Evolutionary conservation across 2,113 vertebrate genomes (phyloP).

Genomic region (Dissostichus mawsoni): DNA sequence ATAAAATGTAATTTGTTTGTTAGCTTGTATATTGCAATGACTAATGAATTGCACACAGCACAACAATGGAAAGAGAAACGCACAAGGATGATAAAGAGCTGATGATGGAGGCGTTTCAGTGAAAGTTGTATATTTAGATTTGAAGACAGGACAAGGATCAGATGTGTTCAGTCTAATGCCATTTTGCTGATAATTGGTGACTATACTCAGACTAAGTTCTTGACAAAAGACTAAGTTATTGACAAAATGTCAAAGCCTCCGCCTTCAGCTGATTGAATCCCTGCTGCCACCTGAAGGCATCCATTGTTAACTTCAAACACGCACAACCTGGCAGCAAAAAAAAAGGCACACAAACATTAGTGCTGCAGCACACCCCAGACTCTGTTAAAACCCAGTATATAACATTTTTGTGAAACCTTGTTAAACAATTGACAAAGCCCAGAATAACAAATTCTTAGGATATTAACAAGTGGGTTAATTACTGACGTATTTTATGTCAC

Average conservation of each 20-base stretch:
- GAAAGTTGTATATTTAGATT: neutral
- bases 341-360: neutral
- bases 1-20: neutral
- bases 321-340: neutral
- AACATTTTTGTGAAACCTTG: too few relatives aligned
- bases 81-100: neutral
- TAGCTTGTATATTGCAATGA: neutral
- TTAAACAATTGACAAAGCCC: neutral
- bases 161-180: neutral
- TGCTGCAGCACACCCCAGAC: neutral
- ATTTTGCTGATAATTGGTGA: neutral
- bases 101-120: neutral
- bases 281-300: conserved; percentile 6
- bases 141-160: neutral
- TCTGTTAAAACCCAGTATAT: neutral
- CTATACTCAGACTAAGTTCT: neutral
- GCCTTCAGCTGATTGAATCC: conserved; percentile 9
- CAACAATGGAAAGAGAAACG: neutral
- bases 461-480: too few relatives aligned
- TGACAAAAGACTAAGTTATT: too few relatives aligned
- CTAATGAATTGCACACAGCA: neutral
- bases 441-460: neutral
- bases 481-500: too few relatives aligned
- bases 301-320: conserved; percentile 17
- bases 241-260: neutral